phyloP scores from a whole-genome alignment of 2,113 vertebrate species.

The Anser cygnoides region DNA sequence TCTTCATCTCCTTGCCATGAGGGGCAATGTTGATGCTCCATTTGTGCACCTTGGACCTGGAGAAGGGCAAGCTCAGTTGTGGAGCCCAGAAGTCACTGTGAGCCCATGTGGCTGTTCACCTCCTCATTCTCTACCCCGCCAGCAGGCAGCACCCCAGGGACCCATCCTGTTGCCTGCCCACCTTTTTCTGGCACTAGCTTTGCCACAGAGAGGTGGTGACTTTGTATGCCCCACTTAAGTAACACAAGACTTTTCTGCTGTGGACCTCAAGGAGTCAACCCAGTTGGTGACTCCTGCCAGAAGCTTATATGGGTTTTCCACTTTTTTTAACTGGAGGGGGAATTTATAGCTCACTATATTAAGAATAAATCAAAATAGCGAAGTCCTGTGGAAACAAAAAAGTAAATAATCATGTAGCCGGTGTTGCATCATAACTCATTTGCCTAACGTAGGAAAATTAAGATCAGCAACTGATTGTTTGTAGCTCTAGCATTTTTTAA shows the following conservation, averaged over 20 bases:
- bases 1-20: not conserved
- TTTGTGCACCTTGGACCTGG: too few species aligned
- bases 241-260: not conserved
- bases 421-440: not conserved
- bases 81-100: accelerated
- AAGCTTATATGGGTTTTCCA: not conserved
- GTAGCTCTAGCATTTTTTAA: not conserved
- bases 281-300: not conserved
- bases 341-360: not conserved
- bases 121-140: not conserved
- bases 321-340: not conserved
- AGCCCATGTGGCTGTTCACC: not conserved
- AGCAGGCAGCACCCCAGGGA: not conserved
- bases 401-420: not conserved
- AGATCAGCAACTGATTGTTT: not conserved
- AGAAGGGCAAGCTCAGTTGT: not conserved
- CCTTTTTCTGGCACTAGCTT: not conserved
- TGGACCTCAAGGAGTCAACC: not conserved
- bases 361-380: not conserved
- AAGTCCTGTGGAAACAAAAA: not conserved
- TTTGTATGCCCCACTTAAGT: not conserved
- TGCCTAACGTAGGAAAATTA: not conserved
- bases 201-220: not conserved
- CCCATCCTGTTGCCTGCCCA: not conserved
- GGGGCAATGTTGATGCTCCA: not conserved